These are phyloP conservation scores for Paracanthobrama guichenoti DNA, from an alignment of 2,113 vertebrate genomes.

Conservation along the genomic window DNA sequence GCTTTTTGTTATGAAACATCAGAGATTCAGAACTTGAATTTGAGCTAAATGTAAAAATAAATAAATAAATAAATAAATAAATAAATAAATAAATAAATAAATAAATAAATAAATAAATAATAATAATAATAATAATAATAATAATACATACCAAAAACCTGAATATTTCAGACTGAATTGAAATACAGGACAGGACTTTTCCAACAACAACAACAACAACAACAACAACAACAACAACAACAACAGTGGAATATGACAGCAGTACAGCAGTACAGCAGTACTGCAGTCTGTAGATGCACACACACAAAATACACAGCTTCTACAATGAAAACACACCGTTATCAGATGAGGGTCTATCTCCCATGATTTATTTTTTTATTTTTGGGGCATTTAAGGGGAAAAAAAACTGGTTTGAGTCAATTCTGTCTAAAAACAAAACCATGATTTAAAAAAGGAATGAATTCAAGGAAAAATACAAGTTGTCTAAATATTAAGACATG, in stretches of 20 bases:
- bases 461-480: neutral
- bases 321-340: neutral
- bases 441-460: neutral
- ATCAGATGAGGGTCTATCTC: neutral
- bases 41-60: neutral
- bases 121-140: no score
- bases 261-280: conserved; percentile 49
- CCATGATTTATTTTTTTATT: neutral
- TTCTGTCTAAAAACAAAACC: no score
- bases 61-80: no score
- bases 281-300: neutral
- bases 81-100: no score
- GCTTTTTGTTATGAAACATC: neutral
- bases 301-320: neutral
- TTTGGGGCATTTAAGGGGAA: neutral
- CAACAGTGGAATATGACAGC: conserved; percentile 30
- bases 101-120: no score
- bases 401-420: no score
- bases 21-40: neutral
- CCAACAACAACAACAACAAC: no score
- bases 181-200: neutral
- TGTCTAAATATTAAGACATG: no score
- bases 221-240: neutral
- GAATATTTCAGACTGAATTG: neutral
- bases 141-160: no score